Conservation (phyloP, 2,113 vertebrate genomes). For the Acanthochromis polyacanthus region DNA sequence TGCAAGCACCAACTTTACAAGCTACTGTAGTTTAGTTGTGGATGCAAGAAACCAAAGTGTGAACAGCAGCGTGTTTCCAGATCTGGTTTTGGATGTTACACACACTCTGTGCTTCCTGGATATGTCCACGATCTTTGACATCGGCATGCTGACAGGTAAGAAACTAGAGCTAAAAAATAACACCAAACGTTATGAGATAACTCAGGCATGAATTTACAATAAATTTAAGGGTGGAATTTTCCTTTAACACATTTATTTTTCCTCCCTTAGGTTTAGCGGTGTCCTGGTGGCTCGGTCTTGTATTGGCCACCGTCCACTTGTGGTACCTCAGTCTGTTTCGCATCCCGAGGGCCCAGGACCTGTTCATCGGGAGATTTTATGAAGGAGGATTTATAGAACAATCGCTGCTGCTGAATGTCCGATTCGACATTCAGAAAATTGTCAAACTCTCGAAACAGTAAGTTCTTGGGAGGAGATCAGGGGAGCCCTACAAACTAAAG, state of each 20-base stretch:
- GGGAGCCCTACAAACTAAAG: too few species aligned
- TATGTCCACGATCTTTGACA: constrained; percentile 28
- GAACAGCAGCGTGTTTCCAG: constrained; percentile 14
- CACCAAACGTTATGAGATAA: too few species aligned
- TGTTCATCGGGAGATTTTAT: constrained; percentile 75
- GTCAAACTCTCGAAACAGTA: too few species aligned
- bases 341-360: constrained; percentile 80
- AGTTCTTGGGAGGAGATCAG: too few species aligned
- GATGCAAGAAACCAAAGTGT: not conserved
- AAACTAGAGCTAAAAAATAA: not conserved
- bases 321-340: constrained; percentile 68
- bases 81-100: constrained; percentile 62
- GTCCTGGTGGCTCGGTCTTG: constrained; percentile 75
- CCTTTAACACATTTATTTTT: too few species aligned
- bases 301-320: constrained; percentile 75
- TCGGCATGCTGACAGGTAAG: constrained; percentile 62
- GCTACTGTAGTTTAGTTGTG: too few species aligned
- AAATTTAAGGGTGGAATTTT: too few species aligned
- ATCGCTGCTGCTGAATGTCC: constrained; percentile 78
- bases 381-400: constrained; percentile 84
- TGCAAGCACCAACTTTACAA: too few species aligned
- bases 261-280: constrained; percentile 44
- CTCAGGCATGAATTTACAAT: too few species aligned
- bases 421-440: constrained; percentile 62
- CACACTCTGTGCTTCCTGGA: constrained; percentile 61